These are phyloP conservation scores for Ceyx melanurus DNA, from an alignment of 2,113 vertebrate species.

Conservation along the genomic window DNA sequence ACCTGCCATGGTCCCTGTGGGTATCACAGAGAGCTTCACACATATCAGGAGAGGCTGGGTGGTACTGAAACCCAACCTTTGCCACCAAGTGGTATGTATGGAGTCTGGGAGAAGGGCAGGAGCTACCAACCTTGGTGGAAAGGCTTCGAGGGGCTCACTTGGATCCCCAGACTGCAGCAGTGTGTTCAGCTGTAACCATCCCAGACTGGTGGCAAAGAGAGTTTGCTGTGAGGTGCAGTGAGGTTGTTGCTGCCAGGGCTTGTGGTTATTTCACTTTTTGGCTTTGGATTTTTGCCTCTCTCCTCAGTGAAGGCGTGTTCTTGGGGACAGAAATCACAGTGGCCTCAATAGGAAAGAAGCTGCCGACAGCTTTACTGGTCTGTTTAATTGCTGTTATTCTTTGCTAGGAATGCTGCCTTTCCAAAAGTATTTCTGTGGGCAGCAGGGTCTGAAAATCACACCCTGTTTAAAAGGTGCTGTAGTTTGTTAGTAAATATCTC, in stretches of 20 bases:
- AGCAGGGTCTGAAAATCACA: neutral
- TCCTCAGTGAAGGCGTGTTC: neutral
- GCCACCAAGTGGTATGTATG: neutral
- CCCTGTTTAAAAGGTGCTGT: neutral
- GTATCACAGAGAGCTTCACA: neutral
- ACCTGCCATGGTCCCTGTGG: accelerated
- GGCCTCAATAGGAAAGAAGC: neutral
- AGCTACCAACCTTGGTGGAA: neutral
- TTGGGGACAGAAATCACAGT: neutral
- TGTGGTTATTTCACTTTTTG: neutral
- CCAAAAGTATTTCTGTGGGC: neutral
- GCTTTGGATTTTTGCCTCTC: neutral
- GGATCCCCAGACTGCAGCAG: neutral
- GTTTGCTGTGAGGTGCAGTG: neutral
- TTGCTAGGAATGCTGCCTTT: neutral
- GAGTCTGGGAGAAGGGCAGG: neutral
- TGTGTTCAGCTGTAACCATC: neutral
- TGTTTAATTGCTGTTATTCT: constrained; percentile 16
- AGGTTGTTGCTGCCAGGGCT: neutral
- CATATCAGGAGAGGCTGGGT: neutral
- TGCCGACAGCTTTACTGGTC: constrained; percentile 24
- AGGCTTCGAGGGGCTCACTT: neutral
- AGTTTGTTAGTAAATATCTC: neutral
- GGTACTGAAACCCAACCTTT: neutral
- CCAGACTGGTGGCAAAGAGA: neutral